Percentiles rank a stretch among this genome's conserved stretches.
phyloP scores from a whole-genome alignment of 2,797 vertebrate genomes.

The Sebastes steindachneri region DNA sequence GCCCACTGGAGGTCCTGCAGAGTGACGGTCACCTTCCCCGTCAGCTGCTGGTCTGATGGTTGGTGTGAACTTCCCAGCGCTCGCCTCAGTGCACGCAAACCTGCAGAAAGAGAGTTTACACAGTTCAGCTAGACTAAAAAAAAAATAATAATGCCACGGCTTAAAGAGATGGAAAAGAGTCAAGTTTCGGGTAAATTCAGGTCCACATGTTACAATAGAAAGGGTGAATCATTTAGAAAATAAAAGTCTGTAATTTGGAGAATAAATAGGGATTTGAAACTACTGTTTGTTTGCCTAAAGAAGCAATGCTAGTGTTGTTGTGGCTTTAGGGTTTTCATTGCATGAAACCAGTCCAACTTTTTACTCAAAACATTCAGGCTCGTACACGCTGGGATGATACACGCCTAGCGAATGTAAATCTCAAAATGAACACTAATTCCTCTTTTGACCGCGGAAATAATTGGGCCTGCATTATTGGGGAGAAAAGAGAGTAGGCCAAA shows the following conservation, averaged over 20 bases:
- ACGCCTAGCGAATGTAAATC: slow-evolving; percentile 57
- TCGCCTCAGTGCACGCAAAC: slow-evolving; percentile 87
- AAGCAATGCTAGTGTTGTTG: slow-evolving; percentile 21
- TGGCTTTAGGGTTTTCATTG: slow-evolving; percentile 48
- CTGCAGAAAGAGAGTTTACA: slow-evolving; percentile 67
- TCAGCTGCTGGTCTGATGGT: slow-evolving; percentile 83
- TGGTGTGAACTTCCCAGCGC: slow-evolving; percentile 73
- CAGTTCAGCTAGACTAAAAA: not conserved
- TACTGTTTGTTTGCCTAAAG: slow-evolving; percentile 34
- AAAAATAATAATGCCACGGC: not conserved
- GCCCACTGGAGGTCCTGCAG: slow-evolving; percentile 90
- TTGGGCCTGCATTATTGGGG: slow-evolving; percentile 45
- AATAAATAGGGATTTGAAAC: slow-evolving; percentile 20
- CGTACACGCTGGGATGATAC: slow-evolving; percentile 54
- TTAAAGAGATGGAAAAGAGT: not conserved
- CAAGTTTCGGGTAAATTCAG: not conserved
- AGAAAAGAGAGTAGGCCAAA: slow-evolving; percentile 36
- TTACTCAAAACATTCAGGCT: slow-evolving; percentile 59
- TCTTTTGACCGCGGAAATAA: slow-evolving; percentile 60
- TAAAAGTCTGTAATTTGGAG: slow-evolving; percentile 15
- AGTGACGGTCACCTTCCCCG: slow-evolving; percentile 85
- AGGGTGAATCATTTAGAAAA: slow-evolving; percentile 7
- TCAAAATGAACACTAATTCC: slow-evolving; percentile 73
- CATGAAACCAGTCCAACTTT: slow-evolving; percentile 38
- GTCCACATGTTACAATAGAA: not conserved